Evolutionary conservation across 1,140 invertebrate species (phyloP).

Genomic region (Saxidomus purpurata): DNA sequence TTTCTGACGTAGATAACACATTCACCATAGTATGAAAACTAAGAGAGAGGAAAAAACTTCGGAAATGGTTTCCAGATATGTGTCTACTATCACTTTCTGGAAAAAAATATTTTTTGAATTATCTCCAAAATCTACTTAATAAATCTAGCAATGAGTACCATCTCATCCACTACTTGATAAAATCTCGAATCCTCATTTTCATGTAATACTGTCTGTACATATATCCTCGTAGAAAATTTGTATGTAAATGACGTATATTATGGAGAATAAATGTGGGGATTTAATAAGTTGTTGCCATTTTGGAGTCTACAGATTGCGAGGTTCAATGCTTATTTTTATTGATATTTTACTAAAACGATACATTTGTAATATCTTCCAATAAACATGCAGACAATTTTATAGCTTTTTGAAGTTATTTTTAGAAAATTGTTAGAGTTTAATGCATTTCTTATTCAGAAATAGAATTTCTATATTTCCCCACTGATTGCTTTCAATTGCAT

Average conservation of each 20-base stretch:
- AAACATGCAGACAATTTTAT: no score
- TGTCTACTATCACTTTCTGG: neutral
- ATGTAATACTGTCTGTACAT: neutral
- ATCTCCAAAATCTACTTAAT: neutral
- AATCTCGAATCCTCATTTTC: slow-evolving; percentile 15
- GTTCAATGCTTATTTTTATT: no score
- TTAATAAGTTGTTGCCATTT: slow-evolving; percentile 1
- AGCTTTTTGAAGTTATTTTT: no score
- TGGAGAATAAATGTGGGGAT: neutral
- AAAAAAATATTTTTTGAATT: neutral
- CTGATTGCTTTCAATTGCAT: no score
- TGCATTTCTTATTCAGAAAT: no score
- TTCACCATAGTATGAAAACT: no score
- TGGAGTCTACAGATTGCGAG: neutral
- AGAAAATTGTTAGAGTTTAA: no score
- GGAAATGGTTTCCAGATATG: neutral
- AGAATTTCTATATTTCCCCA: no score
- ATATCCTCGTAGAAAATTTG: neutral
- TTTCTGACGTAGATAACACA: no score
- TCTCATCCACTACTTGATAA: neutral
- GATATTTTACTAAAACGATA: no score
- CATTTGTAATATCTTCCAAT: no score
- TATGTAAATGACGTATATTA: neutral
- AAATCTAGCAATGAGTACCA: neutral
- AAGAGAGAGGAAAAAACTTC: no score